Conservation (phyloP, 1,140 invertebrate genomes). For the Heliconius eleuchia region DNA sequence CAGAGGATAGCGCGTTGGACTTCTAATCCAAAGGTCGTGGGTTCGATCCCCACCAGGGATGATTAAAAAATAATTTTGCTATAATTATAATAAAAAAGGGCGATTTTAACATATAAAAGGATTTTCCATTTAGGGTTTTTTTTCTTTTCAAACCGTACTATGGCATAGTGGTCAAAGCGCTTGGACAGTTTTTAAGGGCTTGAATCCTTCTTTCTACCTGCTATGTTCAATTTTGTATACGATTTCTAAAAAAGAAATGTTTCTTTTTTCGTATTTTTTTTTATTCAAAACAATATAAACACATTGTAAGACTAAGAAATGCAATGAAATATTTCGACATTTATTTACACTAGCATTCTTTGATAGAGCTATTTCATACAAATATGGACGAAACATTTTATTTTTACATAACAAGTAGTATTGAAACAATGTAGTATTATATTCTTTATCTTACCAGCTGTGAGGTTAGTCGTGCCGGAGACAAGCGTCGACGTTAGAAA, state of each 20-base stretch:
- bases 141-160: too few relatives aligned
- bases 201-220: too few relatives aligned
- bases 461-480: not conserved
- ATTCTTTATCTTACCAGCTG: not conserved
- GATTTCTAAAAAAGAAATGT: too few relatives aligned
- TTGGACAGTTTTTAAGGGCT: too few relatives aligned
- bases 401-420: not conserved
- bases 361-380: not conserved
- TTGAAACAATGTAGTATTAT: not conserved
- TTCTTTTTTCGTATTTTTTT: too few relatives aligned
- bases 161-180: too few relatives aligned
- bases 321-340: not conserved
- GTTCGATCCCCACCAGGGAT: constrained; percentile 4
- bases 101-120: too few relatives aligned
- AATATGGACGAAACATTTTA: not conserved
- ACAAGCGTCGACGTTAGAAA: constrained; percentile 1
- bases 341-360: not conserved
- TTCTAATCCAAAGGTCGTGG: too few relatives aligned
- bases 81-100: not conserved
- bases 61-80: not conserved
- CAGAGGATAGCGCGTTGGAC: not conserved
- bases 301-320: not conserved
- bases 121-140: too few relatives aligned
- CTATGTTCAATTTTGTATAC: too few relatives aligned
- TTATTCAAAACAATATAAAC: too few relatives aligned